These are phyloP conservation scores for Geotrypetes seraphini DNA, from an alignment of 2,797 vertebrate species.

Conservation along the genomic window DNA sequence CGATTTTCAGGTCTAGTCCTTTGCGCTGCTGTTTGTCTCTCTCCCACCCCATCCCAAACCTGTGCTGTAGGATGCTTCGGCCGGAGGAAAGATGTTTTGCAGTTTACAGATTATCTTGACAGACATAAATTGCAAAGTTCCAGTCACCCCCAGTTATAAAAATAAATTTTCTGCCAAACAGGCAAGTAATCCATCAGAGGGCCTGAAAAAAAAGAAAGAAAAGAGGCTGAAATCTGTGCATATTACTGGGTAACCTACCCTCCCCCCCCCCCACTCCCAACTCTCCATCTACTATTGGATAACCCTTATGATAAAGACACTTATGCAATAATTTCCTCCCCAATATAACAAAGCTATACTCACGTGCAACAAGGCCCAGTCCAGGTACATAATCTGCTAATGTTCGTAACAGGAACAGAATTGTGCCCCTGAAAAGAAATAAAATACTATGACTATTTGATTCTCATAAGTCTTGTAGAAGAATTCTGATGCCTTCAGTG, in stretches of 20 bases:
- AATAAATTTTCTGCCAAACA: slow-evolving; percentile 97
- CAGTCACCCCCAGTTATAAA: slow-evolving; percentile 91
- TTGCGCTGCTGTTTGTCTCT: too few species aligned
- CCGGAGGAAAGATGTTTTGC: too few species aligned
- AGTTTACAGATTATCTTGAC: too few species aligned
- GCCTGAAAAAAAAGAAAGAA: slow-evolving; percentile 52
- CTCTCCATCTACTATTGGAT: too few species aligned
- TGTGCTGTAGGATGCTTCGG: not conserved
- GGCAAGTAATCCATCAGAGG: slow-evolving; percentile 95
- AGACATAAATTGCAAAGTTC: too few species aligned
- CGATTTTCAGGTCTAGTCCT: not conserved
- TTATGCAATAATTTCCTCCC: too few species aligned
- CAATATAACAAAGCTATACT: slow-evolving; percentile 31
- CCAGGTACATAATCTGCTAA: slow-evolving; percentile 82
- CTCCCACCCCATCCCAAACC: not conserved
- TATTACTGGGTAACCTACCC: not conserved
- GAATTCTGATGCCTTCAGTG: too few species aligned
- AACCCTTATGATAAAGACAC: too few species aligned
- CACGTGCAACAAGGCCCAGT: slow-evolving; percentile 80
- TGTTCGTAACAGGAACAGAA: slow-evolving; percentile 78
- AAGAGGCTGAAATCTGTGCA: fast-evolving
- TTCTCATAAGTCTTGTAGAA: too few species aligned
- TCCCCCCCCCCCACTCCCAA: too few species aligned
- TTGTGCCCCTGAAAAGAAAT: slow-evolving; percentile 60
- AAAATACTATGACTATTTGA: too few species aligned